Percentiles rank a stretch among this genome's conserved stretches.
phyloP scores from a whole-genome alignment of 2,797 vertebrate genomes.

The Pyrrhura leucotis region DNA sequence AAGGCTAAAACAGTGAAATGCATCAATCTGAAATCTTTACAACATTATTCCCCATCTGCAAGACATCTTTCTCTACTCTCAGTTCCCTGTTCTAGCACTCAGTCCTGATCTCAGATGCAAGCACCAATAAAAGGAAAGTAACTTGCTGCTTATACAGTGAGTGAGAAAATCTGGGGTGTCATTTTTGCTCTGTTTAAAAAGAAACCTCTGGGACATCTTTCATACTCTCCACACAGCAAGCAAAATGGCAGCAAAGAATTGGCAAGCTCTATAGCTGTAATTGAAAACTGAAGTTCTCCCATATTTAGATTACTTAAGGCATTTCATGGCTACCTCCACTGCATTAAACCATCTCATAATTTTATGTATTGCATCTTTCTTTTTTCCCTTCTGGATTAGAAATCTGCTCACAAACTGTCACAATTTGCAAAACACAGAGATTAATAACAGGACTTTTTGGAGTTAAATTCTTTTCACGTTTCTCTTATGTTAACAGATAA shows the following conservation, averaged over 20 bases:
- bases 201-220: conserved; percentile 19
- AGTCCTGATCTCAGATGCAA: not conserved
- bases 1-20: not conserved
- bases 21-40: not conserved
- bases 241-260: conserved; percentile 13
- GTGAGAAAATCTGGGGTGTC: not conserved
- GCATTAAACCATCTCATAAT: not conserved
- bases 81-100: not conserved
- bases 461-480: not conserved
- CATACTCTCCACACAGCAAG: not conserved
- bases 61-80: not conserved
- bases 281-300: not conserved
- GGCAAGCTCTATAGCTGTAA: not conserved
- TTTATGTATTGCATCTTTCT: not conserved
- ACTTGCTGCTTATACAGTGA: not conserved
- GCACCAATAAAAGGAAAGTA: not conserved
- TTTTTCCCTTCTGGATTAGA: not conserved
- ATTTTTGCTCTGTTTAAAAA: conserved; percentile 2
- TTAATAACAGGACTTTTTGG: not conserved
- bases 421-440: not conserved
- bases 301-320: conserved; percentile 12
- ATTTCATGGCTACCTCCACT: not conserved
- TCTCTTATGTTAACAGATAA: not conserved
- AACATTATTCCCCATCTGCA: not conserved
- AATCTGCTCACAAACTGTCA: not conserved